Percentiles rank a stretch among this genome's conserved stretches.
Evolutionary conservation across 2,113 vertebrate genomes (phyloP).

Genomic region (Aramus guarauna): DNA sequence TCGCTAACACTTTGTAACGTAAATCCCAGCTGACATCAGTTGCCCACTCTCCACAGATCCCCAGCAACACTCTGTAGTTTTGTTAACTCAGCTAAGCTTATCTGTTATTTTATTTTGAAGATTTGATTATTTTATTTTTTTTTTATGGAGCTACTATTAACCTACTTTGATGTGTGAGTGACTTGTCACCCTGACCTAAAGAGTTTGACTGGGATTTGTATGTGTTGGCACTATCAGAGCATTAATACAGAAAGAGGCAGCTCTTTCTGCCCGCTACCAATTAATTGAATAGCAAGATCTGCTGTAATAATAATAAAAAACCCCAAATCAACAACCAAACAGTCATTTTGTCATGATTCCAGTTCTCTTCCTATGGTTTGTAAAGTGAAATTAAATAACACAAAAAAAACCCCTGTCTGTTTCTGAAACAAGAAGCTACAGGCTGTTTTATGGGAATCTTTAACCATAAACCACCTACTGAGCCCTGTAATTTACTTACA

Average conservation of each 20-base stretch:
- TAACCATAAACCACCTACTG: slow-evolving; percentile 26
- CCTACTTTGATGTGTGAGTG: not conserved
- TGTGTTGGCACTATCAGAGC: not conserved
- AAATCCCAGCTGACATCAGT: not conserved
- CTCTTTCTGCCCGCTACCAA: not conserved
- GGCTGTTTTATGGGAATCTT: slow-evolving; percentile 41
- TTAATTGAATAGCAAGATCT: not conserved
- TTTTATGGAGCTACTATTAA: not conserved
- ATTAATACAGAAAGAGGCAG: not conserved
- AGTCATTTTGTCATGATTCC: not conserved
- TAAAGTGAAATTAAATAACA: not conserved
- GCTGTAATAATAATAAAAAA: not conserved
- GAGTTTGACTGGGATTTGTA: not conserved
- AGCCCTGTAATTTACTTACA: slow-evolving; percentile 38
- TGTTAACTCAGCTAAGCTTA: not conserved
- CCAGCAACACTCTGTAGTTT: not conserved
- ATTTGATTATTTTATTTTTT: not conserved
- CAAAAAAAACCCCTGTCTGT: not conserved
- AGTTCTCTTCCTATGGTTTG: not conserved
- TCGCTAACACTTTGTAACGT: not conserved
- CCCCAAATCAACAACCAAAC: not conserved
- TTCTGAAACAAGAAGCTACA: slow-evolving; percentile 9
- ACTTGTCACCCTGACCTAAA: not conserved
- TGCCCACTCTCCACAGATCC: not conserved
- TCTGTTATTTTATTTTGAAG: not conserved